phyloP scores from a whole-genome alignment of 2,113 vertebrate species.

The Triplophysa siluroides region DNA sequence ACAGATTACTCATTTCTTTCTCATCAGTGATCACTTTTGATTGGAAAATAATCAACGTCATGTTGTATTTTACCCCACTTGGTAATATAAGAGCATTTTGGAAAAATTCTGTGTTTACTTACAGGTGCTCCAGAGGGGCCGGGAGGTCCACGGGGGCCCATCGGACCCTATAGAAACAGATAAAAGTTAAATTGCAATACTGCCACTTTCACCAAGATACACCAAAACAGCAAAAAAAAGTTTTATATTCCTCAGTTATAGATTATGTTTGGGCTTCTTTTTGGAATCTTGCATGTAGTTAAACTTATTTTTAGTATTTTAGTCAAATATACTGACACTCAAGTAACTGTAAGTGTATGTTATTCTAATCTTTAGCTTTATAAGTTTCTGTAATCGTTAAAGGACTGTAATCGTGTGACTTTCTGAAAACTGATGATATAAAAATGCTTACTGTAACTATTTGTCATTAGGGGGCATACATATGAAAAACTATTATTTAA shows the following conservation, averaged over 20 bases:
- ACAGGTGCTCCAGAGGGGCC: slow-evolving; percentile 88
- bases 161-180: slow-evolving; percentile 81
- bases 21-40: background rate
- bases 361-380: background rate
- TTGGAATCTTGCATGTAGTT: too few relatives aligned
- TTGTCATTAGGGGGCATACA: background rate
- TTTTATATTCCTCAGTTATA: background rate
- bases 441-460: background rate
- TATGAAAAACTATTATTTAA: background rate
- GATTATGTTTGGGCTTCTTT: background rate
- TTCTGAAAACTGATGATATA: background rate
- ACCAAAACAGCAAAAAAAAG: background rate
- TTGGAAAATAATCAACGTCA: background rate
- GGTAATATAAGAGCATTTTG: background rate
- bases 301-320: background rate
- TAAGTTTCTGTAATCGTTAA: background rate
- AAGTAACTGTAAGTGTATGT: background rate
- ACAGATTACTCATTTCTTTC: slow-evolving; percentile 4
- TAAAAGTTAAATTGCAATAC: background rate
- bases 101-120: slow-evolving; percentile 66
- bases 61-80: background rate
- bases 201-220: background rate
- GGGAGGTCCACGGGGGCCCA: slow-evolving; percentile 93
- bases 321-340: background rate
- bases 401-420: background rate